Evolutionary conservation across 64 coral and sea anemone species (phyloP), one percentile per base, ranked within the genome.

Genomic region (Acropora yongei): DNA sequence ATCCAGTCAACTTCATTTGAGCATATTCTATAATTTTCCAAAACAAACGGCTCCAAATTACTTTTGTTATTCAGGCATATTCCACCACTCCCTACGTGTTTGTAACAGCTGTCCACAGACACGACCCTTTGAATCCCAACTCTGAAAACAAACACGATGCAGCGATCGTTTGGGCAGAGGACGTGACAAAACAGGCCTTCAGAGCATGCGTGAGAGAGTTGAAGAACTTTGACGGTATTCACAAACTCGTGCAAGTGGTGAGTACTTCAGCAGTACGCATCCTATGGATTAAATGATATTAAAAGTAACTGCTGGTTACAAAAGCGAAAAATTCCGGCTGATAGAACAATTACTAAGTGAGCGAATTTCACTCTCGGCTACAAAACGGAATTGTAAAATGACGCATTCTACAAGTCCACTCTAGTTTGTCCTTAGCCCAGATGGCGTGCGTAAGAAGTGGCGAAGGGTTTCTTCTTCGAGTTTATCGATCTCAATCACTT

Each of bases 191-290:
- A 1, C 44, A 53, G 2, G 43, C 39, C 12, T 95, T 91, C 76
- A 86, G 73, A 75, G 78, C 90, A 2, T 95, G 93, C 39, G 60
- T 95, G 39, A 74, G 93, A 18, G 93, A 95, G 18, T 72, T 95
- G 76, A 95, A 86, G 46, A 95, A 95, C 82, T 95, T 90, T 72
- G 93, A 95, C 39, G 93, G 93, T 0, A 60, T 78, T 49, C 93
- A 95, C 78, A 86, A 72, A 44, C 2, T 18, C 13, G 11, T 95
- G 11, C 68, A 48, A 30, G 93, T 91, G 18, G 93, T 95, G 14
- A 80, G 88, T 87, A 6, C 19, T 51, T 16, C 17, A 51, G 47
- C 17, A 0, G 30, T 30, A 75, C 10, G 39, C 5, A 39, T 39
- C 14, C 1, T 42, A 8, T 11, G 11, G 4, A 8, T 19, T 19